Evolutionary conservation across 2,113 vertebrate species (phyloP), one percentile per base, ranked within the genome.

Genomic region (Muntiacus reevesi): DNA sequence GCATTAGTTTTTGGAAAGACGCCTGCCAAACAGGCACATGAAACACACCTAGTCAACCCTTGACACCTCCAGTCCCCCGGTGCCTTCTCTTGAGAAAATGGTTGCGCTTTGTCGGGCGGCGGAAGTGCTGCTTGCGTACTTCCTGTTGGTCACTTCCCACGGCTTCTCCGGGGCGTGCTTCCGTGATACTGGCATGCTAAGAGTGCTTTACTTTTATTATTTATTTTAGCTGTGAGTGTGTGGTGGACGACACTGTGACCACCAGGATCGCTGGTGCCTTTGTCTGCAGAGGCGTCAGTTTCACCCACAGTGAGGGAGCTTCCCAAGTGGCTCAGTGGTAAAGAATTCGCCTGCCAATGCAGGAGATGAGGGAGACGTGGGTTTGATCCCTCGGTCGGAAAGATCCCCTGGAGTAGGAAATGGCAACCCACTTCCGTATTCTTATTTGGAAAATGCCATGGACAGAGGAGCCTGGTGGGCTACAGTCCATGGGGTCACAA

Each of bases 101-200:
- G 0, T 1, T 1, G 27, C 2, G 2, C 25, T 43, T 6, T 3
- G n/a, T 9, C 3, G 2, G 2, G 4, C 1, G 1, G 25, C 25
- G 1, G 27, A 27, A 4, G 6, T 2, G 30, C 43, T 21, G 9
- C 43, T 28, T 36, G 62, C 30, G 3, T 0, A 10, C 7, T 25
- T 36, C 54, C 76, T 0, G 0, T 0, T 5, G 14, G 36, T 13
- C 33, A 0, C 36, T 71, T 23, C n/a, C 5, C 9, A 0, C 1
- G 11, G 52, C 40, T 17, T 71, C n/a, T 10, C 0, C 0, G 27
- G 64, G 21, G 43, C 0, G 2, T 84, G 64, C 16, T 59, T 50
- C 13, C 2, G 36, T 1, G 45, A 33, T 25, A 85, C 45, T 40
- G 47, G 59, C 40, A 7, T 78, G 81, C 57, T 50, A 6, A 45